Conservation (phyloP, 37 sponge, comb jelly and placozoan genomes). For the Haliclona indistincta region DNA sequence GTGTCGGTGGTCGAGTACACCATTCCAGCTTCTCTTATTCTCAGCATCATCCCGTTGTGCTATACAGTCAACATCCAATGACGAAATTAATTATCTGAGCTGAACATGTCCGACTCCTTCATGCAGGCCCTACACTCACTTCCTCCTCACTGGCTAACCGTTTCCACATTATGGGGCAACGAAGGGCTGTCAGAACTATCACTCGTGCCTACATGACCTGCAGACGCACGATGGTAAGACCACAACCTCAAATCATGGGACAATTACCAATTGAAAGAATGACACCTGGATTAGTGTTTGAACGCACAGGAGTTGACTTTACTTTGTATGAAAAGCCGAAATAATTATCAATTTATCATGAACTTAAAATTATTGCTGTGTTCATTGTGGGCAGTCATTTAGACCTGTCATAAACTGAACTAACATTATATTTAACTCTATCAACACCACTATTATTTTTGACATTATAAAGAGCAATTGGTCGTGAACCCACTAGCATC, state of each 20-base stretch:
- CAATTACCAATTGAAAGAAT: constrained; percentile 26
- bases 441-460: too few species aligned
- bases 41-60: constrained; percentile 19
- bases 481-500: too few species aligned
- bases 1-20: constrained; percentile 30
- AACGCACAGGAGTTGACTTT: constrained; percentile 22
- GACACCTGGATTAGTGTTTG: constrained; percentile 12
- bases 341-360: too few species aligned
- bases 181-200: not conserved
- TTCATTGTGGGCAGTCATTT: too few species aligned
- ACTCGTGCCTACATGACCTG: not conserved
- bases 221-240: not conserved
- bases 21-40: constrained; percentile 17
- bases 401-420: too few species aligned
- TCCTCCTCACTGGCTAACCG: constrained; percentile 7
- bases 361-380: too few species aligned
- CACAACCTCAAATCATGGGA: constrained; percentile 19
- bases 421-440: too few species aligned
- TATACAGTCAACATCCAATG: constrained; percentile 32
- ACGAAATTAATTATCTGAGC: constrained; percentile 10
- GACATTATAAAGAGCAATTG: too few species aligned
- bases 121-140: constrained; percentile 29
- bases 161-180: constrained; percentile 17
- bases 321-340: too few species aligned
- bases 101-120: constrained; percentile 23